Base-by-base conservation (phyloP, 2,888 invertebrate genomes). In the Agonopterix alstromeriana region DNA sequence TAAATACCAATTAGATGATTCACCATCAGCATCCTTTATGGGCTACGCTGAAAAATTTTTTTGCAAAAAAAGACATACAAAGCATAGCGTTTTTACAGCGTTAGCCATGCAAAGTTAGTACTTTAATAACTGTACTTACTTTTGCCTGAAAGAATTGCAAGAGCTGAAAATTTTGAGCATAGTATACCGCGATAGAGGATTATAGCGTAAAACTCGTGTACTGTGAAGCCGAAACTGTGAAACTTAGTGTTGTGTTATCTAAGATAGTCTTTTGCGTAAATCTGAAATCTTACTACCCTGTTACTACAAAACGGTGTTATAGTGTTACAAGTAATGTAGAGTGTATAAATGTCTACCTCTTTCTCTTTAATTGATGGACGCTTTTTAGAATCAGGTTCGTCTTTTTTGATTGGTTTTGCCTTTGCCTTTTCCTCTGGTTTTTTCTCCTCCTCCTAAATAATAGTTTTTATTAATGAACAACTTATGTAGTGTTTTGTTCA, bases 391-490 rank as follows among this genome's bases (percentile, higher is more conserved):
- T 70, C 72, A 10, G 79, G 69, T 50, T 84, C 83, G 51, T 82
- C 82, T 67, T 82, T 79, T 63, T 84, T 85, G 50, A 65, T 58
- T 45, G 78, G 64, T 66, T 81, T 89, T 59, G 75, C 59, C 58
- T 88, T 90, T 55, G 81, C 70, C 68, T 88, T 84, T 36, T 87
- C 90, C 51, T 89, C 90, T 38, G 86, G 74, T 57, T 78, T 81
- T 68, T 73, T 71, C 48, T 85, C 85, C 52, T 87, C 86, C 55
- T 82, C 88, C 88, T 87, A 79, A 56, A 61, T 54, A 53, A 58
- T 35, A 58, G 40, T 41, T 48, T 36, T 47, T 42, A 36, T 49
- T 42, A 48, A 12, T 8, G n/a, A 8, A 42, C 2, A 10, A 42
- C 12, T 46, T 48, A 47, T 14, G 48, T 40, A 42, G 12, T 47